These are phyloP conservation scores for Nezara viridula DNA, from an alignment of 2,888 invertebrate species.

Conservation along the genomic window DNA sequence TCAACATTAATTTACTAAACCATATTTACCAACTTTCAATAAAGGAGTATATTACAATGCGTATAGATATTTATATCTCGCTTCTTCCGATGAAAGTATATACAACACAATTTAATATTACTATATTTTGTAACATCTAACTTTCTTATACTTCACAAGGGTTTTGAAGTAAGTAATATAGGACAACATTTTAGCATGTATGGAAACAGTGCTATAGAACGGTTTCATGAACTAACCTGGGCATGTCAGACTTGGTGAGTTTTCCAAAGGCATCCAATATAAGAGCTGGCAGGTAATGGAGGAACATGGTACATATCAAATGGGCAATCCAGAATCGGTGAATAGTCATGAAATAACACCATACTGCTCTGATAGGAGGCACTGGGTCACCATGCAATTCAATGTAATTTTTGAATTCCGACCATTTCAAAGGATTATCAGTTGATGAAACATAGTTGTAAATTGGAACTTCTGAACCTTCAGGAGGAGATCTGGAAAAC, in stretches of 20 bases:
- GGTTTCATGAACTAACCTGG: conserved; percentile 72
- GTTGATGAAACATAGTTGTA: conserved; percentile 86
- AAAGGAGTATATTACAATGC: too few species aligned
- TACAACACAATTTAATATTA: too few species aligned
- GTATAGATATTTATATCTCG: too few species aligned
- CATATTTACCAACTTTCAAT: too few species aligned
- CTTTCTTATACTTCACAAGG: neutral
- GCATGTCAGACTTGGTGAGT: conserved; percentile 76
- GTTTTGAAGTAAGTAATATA: neutral
- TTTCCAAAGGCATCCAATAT: conserved; percentile 76
- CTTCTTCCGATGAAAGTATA: too few species aligned
- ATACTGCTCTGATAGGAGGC: conserved; percentile 67
- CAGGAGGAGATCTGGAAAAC: conserved; percentile 56
- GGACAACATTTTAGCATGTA: neutral
- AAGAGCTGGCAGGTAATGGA: conserved; percentile 81
- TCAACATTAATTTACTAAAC: too few species aligned
- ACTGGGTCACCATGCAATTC: conserved; percentile 64
- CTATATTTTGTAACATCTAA: neutral
- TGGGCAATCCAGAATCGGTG: conserved; percentile 73
- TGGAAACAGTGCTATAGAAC: neutral
- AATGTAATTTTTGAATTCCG: conserved; percentile 73
- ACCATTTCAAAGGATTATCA: conserved; percentile 87
- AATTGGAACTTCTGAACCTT: conserved; percentile 58
- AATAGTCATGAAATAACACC: conserved; percentile 73
- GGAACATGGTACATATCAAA: conserved; percentile 74